Evolutionary conservation across 37 sponge, comb jelly and placozoan genomes (phyloP), one percentile per base, ranked within the genome.

Genomic region (Chondrilla cf. caribensis): DNA sequence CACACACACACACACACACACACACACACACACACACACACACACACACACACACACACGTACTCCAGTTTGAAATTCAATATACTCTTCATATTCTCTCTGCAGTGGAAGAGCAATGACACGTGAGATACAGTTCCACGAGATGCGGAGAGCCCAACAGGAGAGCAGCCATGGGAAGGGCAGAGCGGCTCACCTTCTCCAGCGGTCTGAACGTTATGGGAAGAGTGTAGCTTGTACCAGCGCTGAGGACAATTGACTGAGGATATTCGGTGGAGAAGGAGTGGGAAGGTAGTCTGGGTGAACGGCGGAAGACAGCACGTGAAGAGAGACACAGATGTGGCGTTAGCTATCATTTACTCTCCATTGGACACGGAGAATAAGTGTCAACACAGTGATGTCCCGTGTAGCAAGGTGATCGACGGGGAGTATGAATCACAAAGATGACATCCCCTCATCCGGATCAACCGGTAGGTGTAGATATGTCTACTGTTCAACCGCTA

Each of bases 171-270:
- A 15, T 28, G 26, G 8, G n/a, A n/a, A n/a, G n/a, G n/a, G n/a
- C n/a, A n/a, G n/a, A n/a, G 40, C 55, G 9, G 18, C 32, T 19
- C 64, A 91, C 94, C 94, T 95, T 91, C 59, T 91, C 90, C 8
- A 88, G 44, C 0, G 99, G 99, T 58, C 82, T 83, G 86, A 98
- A 98, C 5, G 92, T 91, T 39, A 98, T 88, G 18, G 99, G 91
- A 15, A 98, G 79, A 24, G 87, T 89, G 55, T 86, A 91, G 59
- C 90, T 93, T 57, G 89, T 98, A 0, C 99, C 99, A 17, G 99
- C 84, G 59, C 92, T 86, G 51, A 98, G 90, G 22, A 85, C 82
- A 38, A 98, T 86, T 2, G 92, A 84, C 36, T 95, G 86, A 38
- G 96, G 96, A 67, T 91, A 91, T 15, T 84, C 60, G 26, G 92